Evolutionary conservation across 2,888 invertebrate species (phyloP), one percentile per base, ranked within the genome.

Genomic region (Mythimna lalbum): DNA sequence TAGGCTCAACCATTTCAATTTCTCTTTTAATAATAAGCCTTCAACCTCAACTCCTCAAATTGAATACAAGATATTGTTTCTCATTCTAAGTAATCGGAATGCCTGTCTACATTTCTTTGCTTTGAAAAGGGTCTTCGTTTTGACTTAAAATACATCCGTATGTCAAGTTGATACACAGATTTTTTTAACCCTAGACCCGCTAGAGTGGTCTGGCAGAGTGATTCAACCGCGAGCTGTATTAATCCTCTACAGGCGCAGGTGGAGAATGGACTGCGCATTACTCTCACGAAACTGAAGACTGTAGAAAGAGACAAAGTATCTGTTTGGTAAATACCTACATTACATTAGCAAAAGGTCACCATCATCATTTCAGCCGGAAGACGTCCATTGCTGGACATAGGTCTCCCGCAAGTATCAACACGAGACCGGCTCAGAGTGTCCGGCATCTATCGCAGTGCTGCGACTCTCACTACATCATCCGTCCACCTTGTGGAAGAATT

Each of bases 131-230:
- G 10, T 52, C 43, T 66, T 60, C n/a, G 64, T 62, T 62, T 43
- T 12, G 10, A 10, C 21, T 43, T 50, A 53, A 36, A 66, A 63
- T 33, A 68, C 7, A 59, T 50, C 19, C 49, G 7, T 50, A 31
- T 19, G 47, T 63, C 52, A 52, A 69, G n/a, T 72, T 52, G 39
- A 72, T 56, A 55, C 47, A 47, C 62, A n/a, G 23, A 60, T 56
- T n/a, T 27, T n/a, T 69, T 65, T 62, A 60, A 59, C 73, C 57
- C 60, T 50, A 49, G 27, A 63, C 36, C 53, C 19, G 27, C 53
- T 57, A 49, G n/a, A n/a, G 14, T 39, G 12, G 17, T 2, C 31
- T 52, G 12, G 4, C 9, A 17, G 52, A 7, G 1, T 43, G 43
- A 36, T 50, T 17, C 17, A 33, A 56, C 23, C 9, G 3, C 27